These are phyloP conservation scores for Cephalopterus ornatus DNA, from an alignment of 2,113 vertebrate species.

Conservation along the genomic window DNA sequence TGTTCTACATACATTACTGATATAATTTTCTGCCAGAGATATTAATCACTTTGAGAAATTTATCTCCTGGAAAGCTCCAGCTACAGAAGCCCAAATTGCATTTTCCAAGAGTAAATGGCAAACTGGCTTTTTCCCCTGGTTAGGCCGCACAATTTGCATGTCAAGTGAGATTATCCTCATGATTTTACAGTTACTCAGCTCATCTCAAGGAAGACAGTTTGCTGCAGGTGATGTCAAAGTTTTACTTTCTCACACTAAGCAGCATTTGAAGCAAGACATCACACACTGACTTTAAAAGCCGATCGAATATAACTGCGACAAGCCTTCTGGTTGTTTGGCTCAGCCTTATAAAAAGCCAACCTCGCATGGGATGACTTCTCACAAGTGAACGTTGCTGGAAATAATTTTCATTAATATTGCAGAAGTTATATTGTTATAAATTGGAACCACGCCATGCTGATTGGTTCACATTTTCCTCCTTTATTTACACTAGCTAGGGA, in stretches of 20 bases:
- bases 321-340: background rate
- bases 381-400: background rate
- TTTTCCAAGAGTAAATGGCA: slow-evolving; percentile 43
- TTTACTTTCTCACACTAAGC: background rate
- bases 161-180: slow-evolving; percentile 31
- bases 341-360: background rate
- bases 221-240: background rate
- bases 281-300: background rate
- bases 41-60: slow-evolving; percentile 57
- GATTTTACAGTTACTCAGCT: slow-evolving; percentile 3
- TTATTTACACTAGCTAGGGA: background rate
- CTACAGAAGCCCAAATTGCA: slow-evolving; percentile 14
- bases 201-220: background rate
- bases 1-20: background rate
- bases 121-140: background rate
- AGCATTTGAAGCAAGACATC: background rate
- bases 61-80: slow-evolving; percentile 1
- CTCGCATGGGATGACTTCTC: background rate
- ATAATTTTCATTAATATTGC: background rate
- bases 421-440: background rate
- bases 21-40: slow-evolving; percentile 25
- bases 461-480: background rate
- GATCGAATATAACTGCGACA: background rate
- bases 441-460: accelerated
- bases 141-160: slow-evolving; percentile 46